Percentiles rank a stretch among this genome's conserved stretches.
phyloP scores from a whole-genome alignment of 30 jellyfish, hydroid and myxozoan species.

The Turritopsis dohrnii region DNA sequence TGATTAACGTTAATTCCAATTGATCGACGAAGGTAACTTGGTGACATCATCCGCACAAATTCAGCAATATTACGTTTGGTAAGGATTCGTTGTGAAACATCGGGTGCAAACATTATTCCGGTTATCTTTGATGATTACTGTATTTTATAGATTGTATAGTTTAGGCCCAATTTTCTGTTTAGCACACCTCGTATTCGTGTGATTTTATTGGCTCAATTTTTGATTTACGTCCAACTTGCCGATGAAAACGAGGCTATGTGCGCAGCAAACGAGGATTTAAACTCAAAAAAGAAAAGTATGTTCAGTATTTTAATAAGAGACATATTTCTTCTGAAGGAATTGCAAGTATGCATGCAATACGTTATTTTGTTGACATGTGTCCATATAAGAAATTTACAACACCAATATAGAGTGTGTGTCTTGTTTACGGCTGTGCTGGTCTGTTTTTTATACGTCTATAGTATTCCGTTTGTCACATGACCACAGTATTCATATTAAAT shows the following conservation, averaged over 20 bases:
- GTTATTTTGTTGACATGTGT: neutral
- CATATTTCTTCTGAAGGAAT: neutral
- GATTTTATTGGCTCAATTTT: too few species aligned
- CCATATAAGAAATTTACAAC: neutral
- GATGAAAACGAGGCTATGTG: too few species aligned
- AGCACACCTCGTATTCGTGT: too few species aligned
- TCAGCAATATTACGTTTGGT: neutral
- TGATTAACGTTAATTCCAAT: neutral
- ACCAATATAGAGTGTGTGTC: neutral
- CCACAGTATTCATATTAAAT: neutral
- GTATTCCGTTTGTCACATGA: neutral
- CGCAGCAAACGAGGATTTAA: too few species aligned
- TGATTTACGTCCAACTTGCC: too few species aligned
- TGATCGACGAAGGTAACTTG: neutral
- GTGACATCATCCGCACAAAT: neutral
- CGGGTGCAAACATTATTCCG: neutral
- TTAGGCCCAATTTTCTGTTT: too few species aligned
- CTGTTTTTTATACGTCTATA: neutral
- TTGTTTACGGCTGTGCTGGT: too few species aligned
- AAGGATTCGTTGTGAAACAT: neutral
- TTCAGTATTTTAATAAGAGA: neutral
- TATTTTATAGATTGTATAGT: too few species aligned
- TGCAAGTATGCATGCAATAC: neutral
- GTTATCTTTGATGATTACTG: neutral
- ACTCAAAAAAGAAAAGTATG: too few species aligned